These are phyloP conservation scores for Lycophotia porphyrea DNA, from an alignment of 2,888 invertebrate genomes.

Conservation along the genomic window DNA sequence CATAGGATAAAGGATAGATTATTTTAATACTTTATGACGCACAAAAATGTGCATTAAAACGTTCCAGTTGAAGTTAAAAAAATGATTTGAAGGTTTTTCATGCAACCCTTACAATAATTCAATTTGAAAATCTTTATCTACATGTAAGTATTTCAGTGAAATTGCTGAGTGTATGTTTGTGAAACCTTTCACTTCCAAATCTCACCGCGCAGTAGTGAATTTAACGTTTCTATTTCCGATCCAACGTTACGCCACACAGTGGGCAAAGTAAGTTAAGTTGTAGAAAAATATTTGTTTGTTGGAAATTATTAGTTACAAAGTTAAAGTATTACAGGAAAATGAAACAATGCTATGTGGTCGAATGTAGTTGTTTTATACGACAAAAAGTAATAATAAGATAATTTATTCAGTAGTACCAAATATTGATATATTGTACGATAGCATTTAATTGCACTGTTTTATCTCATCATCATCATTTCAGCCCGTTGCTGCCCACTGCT, in stretches of 20 bases:
- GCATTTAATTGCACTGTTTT: not conserved
- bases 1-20: too few relatives aligned
- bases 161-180: conserved; percentile 54
- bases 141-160: conserved; percentile 12
- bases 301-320: not conserved
- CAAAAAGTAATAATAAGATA: not conserved
- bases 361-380: not conserved
- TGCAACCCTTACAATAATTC: not conserved
- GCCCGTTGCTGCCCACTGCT: too few relatives aligned
- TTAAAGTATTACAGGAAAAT: not conserved
- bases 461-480: too few relatives aligned
- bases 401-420: not conserved
- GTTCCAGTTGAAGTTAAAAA: too few relatives aligned
- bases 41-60: too few relatives aligned
- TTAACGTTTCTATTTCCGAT: conserved; percentile 75
- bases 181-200: conserved; percentile 70
- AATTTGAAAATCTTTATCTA: not conserved
- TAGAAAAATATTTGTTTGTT: not conserved
- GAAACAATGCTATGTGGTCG: not conserved
- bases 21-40: too few relatives aligned
- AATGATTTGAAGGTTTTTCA: not conserved
- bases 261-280: conserved; percentile 18
- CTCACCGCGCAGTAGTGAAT: conserved; percentile 65
- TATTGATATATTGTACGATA: not conserved
- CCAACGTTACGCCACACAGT: conserved; percentile 65